Evolutionary conservation across 1,140 invertebrate genomes (phyloP), one percentile per base, ranked within the genome.

Genomic region (Coelopa frigida): DNA sequence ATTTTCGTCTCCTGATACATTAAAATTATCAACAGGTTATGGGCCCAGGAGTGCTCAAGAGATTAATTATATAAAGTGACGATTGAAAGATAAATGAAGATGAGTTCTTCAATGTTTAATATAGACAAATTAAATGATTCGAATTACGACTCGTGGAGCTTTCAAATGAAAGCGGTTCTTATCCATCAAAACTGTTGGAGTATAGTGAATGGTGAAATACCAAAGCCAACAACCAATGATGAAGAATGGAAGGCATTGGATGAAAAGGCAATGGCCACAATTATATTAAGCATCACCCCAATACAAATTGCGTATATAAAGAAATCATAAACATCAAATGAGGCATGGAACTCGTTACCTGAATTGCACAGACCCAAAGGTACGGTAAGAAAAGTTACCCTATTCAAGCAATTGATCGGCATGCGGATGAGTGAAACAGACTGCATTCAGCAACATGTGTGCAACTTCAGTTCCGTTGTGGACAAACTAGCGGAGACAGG

Each of bases 401-500:
- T 46, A 12, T 36, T 37, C 10, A 46, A 46, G 22, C n/a, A 46
- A 17, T 37, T 46, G 11, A 14, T 46, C 11, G n/a, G 17, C 17
- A 37, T 36, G 5, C 21, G 31, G 6, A 44, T 44, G 42, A 44
- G 27, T 31, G 29, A 31, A 10, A 17, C 7, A 8, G 42, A 32
- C 11, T 21, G 15, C 42, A 23, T 44, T 6, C 12, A 8, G 15
- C n/a, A 4, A 14, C 18, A 31, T 18, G 17, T 44, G 11, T 32
- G 21, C 12, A 32, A 31, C 26, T 44, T 44, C 14, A 18, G 15
- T 33, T 18, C 15, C 0, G 42, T 32, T 5, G 44, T 46, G 18
- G 44, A 46, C 21, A 36, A 46, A 24, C 14, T 46, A 8, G 10
- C 21, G 6, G 44, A 46, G 26, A 36, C 38, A 14, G 44, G 18